phyloP scores from a whole-genome alignment of 2,113 vertebrate species.

The Elanus axillaris region DNA sequence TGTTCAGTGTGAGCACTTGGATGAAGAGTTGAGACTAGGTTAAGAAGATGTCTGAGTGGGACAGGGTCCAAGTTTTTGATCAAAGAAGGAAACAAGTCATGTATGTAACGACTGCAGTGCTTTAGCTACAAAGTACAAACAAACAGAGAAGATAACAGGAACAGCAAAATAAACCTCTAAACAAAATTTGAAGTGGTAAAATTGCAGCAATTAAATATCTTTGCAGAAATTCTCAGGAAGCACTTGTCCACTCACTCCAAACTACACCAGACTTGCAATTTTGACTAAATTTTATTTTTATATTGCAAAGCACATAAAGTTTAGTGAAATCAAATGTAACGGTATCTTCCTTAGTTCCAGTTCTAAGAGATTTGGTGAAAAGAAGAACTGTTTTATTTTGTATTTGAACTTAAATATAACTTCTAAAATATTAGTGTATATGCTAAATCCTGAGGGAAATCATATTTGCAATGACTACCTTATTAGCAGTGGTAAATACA shows the following conservation, averaged over 20 bases:
- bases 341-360: neutral
- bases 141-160: neutral
- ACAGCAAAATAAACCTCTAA: neutral
- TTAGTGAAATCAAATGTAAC: neutral
- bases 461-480: neutral
- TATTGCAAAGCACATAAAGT: neutral
- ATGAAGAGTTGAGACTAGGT: conserved; percentile 94
- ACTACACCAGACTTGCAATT: neutral
- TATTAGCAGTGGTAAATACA: neutral
- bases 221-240: neutral
- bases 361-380: neutral
- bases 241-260: neutral
- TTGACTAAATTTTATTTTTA: neutral
- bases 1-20: conserved; percentile 97
- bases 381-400: neutral
- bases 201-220: neutral
- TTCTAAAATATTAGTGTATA: neutral
- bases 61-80: conserved; percentile 99
- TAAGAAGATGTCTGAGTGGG: conserved; percentile 94
- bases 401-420: neutral
- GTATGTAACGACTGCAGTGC: conserved; percentile 98
- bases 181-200: neutral
- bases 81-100: conserved; percentile 96
- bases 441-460: neutral
- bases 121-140: conserved; percentile 80